Conservation (phyloP, 2,113 vertebrate genomes). For the Oriolus oriolus region DNA sequence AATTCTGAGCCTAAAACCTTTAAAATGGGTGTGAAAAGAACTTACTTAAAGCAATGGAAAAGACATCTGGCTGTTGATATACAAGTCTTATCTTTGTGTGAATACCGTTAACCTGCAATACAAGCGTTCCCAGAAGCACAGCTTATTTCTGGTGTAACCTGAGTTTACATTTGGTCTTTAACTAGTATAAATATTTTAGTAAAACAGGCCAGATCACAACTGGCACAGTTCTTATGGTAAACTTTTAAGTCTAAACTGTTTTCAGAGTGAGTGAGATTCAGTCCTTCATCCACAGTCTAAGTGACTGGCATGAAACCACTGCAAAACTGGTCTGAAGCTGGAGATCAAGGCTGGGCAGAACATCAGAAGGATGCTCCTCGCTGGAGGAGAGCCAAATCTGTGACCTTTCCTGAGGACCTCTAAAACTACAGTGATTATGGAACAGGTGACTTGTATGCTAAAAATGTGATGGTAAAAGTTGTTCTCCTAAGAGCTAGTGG, state of each 20-base stretch:
- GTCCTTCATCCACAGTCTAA: not conserved
- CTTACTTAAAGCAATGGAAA: not conserved
- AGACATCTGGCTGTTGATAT: not conserved
- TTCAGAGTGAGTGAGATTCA: not conserved
- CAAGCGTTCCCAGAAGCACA: not conserved
- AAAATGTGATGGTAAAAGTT: not conserved
- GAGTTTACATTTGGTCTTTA: constrained; percentile 35
- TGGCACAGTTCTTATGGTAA: not conserved
- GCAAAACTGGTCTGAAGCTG: not conserved
- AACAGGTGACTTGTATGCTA: not conserved
- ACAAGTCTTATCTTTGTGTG: not conserved
- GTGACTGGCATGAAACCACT: not conserved
- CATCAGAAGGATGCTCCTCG: not conserved
- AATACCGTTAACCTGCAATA: not conserved
- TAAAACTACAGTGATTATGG: not conserved
- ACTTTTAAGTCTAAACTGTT: constrained; percentile 7
- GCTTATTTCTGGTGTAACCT: constrained; percentile 23
- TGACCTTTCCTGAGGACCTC: not conserved
- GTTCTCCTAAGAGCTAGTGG: not conserved
- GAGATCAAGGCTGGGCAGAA: not conserved
- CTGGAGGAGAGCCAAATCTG: not conserved
- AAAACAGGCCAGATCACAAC: not conserved
- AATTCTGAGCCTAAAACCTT: not conserved
- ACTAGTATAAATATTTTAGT: constrained; percentile 43
- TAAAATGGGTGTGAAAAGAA: not conserved